Evolutionary conservation across 2,888 invertebrate genomes (phyloP), one percentile per base, ranked within the genome.

Genomic region (Lysandra bellargus): DNA sequence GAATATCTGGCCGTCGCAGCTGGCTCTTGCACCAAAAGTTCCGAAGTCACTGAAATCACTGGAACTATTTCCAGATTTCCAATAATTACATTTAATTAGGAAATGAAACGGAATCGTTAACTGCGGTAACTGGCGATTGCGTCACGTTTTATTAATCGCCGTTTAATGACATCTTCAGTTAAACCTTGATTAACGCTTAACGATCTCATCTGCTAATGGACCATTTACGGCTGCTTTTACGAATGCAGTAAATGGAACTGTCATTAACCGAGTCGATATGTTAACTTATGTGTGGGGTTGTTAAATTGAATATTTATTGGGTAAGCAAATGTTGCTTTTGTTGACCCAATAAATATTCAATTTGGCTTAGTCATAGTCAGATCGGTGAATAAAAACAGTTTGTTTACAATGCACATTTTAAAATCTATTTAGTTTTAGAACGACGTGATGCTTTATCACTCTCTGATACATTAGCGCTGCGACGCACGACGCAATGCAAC

Each of bases 91-190:
- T 69, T 69, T 69, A 17, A 69, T 69, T 9, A 33, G 5, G 33
- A 14, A 69, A 33, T 33, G 33, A 14, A 33, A 33, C 33, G 69
- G 60, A 33, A 30, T 64, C 64, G 64, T 69, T 69, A 69, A 33
- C 69, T 33, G 33, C 1, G 69, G 69, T 69, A 14, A 37, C 17
- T 17, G 5, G 69, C 14, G 33, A 69, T 69, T 33, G 30, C 69
- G 37, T 14, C 69, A 69, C 33, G 30, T 69, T 69, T 69, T 69
- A 33, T 69, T 69, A 69, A 69, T 69, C 33, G 69, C 4, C 69
- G 69, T 37, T 69, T 69, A 69, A 69, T 33, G 69, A 69, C 69
- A 37, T 33, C 69, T 69, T 69, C 69, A 69, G 69, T 33, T 37
- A 69, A 37, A 69, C 69, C 33, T 37, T 69, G 69, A 69, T 37